Evolutionary conservation across 2,888 invertebrate species (phyloP).

Genomic region (Caenorhabditis uteleia): DNA sequence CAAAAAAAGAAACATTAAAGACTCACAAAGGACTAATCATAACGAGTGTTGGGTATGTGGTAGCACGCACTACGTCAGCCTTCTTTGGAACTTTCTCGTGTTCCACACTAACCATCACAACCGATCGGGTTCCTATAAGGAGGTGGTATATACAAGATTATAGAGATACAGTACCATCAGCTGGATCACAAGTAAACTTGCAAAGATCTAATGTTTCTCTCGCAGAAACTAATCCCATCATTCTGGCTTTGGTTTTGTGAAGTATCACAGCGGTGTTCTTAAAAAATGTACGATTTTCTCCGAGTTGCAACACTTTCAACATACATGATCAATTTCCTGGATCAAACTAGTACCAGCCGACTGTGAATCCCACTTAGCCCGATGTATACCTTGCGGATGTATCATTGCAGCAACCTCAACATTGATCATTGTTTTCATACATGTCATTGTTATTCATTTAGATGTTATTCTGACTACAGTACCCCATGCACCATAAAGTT

Average conservation of each 20-base stretch:
- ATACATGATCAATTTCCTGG: constrained; percentile 21
- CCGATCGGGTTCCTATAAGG: constrained; percentile 37
- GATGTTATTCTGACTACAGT: not conserved
- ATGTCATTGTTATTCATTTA: not conserved
- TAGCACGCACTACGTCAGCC: constrained; percentile 36
- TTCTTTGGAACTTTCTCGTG: constrained; percentile 29
- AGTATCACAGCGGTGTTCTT: constrained; percentile 43
- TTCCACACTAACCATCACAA: constrained; percentile 45
- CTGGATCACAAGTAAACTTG: constrained; percentile 34
- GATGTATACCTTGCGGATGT: constrained; percentile 47
- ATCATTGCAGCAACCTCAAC: constrained; percentile 42
- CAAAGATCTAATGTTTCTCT: constrained; percentile 46
- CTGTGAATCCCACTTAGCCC: constrained; percentile 45
- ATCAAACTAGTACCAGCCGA: constrained; percentile 44
- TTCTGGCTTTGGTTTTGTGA: constrained; percentile 42
- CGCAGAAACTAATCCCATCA: constrained; percentile 45
- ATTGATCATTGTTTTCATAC: not conserved
- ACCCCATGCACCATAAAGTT: no score
- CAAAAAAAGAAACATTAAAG: not conserved
- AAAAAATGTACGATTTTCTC: not conserved
- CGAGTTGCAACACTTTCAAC: not conserved
- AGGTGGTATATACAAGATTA: not conserved
- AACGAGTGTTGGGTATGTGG: constrained; percentile 43
- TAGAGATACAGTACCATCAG: constrained; percentile 21
- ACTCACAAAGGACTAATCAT: constrained; percentile 44